phyloP scores from a whole-genome alignment of 2,113 vertebrate species.

The Dascyllus trimaculatus region DNA sequence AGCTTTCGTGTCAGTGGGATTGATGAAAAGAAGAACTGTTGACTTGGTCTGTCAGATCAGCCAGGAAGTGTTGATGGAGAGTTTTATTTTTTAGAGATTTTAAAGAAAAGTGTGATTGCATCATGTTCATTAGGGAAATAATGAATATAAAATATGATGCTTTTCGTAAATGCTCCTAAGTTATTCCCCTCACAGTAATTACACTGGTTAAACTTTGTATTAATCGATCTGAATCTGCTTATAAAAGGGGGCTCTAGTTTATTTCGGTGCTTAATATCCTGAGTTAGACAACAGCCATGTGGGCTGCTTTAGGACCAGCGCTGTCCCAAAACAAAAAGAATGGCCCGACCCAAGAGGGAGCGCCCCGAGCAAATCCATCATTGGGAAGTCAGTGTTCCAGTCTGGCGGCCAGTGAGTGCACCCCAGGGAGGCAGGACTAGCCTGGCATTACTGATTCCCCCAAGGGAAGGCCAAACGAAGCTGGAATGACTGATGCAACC shows the following conservation, averaged over 20 bases:
- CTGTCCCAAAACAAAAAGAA: conserved; percentile 40
- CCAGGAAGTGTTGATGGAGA: background rate
- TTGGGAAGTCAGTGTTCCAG: conserved; percentile 65
- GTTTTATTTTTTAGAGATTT: background rate
- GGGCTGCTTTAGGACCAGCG: conserved; percentile 8
- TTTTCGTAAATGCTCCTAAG: background rate
- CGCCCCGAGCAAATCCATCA: conserved; percentile 76
- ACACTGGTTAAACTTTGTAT: background rate
- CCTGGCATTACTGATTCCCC: conserved; percentile 66
- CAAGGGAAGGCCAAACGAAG: conserved; percentile 73
- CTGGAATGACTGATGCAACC: conserved; percentile 75
- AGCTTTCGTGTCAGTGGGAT: background rate
- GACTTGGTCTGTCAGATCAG: conserved; percentile 1
- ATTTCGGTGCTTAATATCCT: background rate
- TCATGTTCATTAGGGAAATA: background rate
- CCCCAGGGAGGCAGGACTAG: conserved; percentile 66
- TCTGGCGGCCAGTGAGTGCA: conserved; percentile 50
- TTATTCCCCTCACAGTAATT: background rate
- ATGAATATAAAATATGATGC: background rate
- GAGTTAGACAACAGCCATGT: conserved; percentile 11
- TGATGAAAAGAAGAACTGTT: conserved; percentile 2
- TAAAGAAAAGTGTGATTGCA: background rate
- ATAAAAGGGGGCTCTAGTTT: background rate
- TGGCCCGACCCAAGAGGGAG: conserved; percentile 40
- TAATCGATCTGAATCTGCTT: background rate